Conservation (phyloP, 2,113 vertebrate genomes). For the Hyperopisus bebe region DNA sequence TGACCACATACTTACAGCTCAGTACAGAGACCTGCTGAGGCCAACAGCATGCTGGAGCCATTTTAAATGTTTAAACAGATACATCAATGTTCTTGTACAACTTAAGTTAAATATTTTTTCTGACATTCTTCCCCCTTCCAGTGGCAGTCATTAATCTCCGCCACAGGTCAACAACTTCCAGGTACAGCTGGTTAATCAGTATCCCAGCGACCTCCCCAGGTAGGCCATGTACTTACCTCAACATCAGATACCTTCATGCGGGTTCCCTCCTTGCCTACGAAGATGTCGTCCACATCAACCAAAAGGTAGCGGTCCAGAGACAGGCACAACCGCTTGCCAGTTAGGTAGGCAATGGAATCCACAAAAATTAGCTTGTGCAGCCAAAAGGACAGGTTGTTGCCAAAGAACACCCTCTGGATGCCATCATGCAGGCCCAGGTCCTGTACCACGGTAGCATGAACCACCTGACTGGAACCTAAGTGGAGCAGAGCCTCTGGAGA, state of each 20-base stretch:
- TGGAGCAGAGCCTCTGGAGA: constrained; percentile 72
- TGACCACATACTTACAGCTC: not conserved
- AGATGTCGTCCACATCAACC: constrained; percentile 95
- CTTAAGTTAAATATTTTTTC: not conserved
- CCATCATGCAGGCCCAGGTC: constrained; percentile 91
- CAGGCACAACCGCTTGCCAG: constrained; percentile 83
- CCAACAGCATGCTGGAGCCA: not conserved
- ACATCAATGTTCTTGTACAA: not conserved
- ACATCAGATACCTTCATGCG: constrained; percentile 96
- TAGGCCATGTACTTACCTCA: constrained; percentile 67
- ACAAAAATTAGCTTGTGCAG: constrained; percentile 93
- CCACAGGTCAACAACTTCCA: constrained; percentile 59
- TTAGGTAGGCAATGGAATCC: constrained; percentile 89
- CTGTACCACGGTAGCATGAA: constrained; percentile 88
- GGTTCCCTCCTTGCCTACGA: constrained; percentile 96
- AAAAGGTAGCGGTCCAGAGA: constrained; percentile 87
- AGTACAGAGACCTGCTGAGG: not conserved
- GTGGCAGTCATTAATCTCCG: not conserved
- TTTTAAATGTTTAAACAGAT: not conserved
- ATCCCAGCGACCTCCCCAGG: not conserved
- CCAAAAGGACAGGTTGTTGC: constrained; percentile 92
- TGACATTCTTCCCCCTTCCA: not conserved
- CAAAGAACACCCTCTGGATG: constrained; percentile 90
- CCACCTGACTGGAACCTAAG: constrained; percentile 61
- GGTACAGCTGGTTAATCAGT: constrained; percentile 23